A percentile compares a stretch with the other conserved stretches of the same genome.
Evolutionary conservation across 2,797 vertebrate species (phyloP).

Genomic region (Aphelocoma californica): DNA sequence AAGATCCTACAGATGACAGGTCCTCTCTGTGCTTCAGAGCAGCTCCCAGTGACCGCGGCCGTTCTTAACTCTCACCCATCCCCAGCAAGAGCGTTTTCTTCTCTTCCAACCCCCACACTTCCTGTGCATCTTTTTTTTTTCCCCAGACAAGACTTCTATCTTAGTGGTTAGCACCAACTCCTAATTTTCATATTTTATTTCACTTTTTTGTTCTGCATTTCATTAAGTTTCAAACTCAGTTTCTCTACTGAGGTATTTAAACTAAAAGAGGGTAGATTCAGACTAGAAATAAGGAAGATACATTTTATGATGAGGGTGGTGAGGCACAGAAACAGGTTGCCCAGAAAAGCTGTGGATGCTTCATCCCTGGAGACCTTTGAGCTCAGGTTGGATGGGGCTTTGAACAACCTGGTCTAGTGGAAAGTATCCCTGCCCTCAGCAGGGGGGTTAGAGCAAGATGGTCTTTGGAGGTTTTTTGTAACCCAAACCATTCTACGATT

Average conservation of each 20-base stretch:
- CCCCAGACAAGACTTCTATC: not conserved
- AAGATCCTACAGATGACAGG: not conserved
- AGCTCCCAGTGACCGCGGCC: not conserved
- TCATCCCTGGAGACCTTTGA: not conserved
- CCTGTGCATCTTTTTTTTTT: constrained; percentile 45
- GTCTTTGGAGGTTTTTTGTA: not conserved
- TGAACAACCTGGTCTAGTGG: not conserved
- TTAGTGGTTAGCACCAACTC: not conserved
- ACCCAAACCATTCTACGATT: not conserved
- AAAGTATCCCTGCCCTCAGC: not conserved
- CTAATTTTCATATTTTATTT: not conserved
- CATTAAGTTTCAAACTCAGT: not conserved
- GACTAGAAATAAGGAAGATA: not conserved
- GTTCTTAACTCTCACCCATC: not conserved
- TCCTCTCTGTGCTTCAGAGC: not conserved
- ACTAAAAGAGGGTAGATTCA: not conserved
- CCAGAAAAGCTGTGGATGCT: not conserved
- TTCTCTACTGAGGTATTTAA: not conserved
- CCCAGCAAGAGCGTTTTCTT: not conserved
- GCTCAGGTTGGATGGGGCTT: not conserved
- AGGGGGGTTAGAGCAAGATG: not conserved
- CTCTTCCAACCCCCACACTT: constrained; percentile 50
- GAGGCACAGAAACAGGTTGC: not conserved
- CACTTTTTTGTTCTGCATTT: not conserved
- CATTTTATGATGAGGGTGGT: not conserved